Base-by-base conservation (phyloP, 2,113 vertebrate genomes). In the Lynx canadensis region DNA sequence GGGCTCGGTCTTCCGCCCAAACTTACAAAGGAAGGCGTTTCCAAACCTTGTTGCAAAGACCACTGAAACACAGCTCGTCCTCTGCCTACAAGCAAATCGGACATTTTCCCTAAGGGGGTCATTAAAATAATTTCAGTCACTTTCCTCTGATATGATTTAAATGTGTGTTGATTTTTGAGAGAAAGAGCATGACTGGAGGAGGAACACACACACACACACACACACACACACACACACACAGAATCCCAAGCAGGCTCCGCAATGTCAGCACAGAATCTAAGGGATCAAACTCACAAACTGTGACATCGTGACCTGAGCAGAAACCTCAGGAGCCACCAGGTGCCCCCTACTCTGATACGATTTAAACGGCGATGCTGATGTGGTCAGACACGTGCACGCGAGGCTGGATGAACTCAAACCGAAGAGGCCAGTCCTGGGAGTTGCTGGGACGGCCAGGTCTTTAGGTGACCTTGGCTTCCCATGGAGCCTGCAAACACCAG, bases 301-400 rank as follows among this genome's bases (percentile, higher is more conserved):
- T 23, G 19, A 57, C 19, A 57, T 57, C 19, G 21, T 57, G 57
- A 57, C 57, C 57, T 8, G 57, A 57, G 19, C 57, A 57, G 57
- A 23, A 57, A 55, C 55, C 16, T 16, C 5, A 4, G 1, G 55
- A 55, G 55, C 55, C 55, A 18, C 1, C 57, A 8, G 57, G 57
- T 0, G 7, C 7, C 57, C 57, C 57, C 21, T 33, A 16, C 76
- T 57, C 36, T n/a, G 55, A 89, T 25, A 9, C 5, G 71, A 76
- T 19, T 76, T 57, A 15, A 63, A 23, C 12, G 16, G 52, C 7
- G 10, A 60, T 31, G 69, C 36, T 60, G n/a, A 33, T 23, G 41
- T 33, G 38, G 38, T 85, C 38, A 31, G 38, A 85, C 29, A 68
- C 6, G 33, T 0, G 21, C 0, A 0, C 29, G 0, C 11, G 7